phyloP scores from a whole-genome alignment of 2,113 vertebrate genomes.

The Notarius lentiginosus region DNA sequence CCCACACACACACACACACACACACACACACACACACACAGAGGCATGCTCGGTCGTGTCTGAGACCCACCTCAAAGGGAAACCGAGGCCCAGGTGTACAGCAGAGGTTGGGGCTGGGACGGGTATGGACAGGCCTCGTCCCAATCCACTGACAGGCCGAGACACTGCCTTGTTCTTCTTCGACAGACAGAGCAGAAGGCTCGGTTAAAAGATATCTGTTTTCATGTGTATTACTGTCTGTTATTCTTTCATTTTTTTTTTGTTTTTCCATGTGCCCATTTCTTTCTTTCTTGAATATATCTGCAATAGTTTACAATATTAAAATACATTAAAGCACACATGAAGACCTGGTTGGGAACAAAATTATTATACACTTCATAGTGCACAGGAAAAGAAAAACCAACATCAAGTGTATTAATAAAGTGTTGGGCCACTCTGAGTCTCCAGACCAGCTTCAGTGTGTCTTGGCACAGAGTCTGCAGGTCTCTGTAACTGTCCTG shows the following conservation, averaged over 20 bases:
- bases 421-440: neutral
- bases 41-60: slow-evolving; percentile 49
- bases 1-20: slow-evolving; percentile 14
- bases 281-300: neutral
- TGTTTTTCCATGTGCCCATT: neutral
- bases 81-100: slow-evolving; percentile 51
- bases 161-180: slow-evolving; percentile 13
- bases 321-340: neutral
- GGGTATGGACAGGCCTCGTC: slow-evolving; percentile 54
- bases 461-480: neutral
- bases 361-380: neutral
- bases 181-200: neutral
- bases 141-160: slow-evolving; percentile 40
- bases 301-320: neutral
- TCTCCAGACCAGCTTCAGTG: neutral
- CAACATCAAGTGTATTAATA: neutral
- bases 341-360: neutral
- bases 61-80: slow-evolving; percentile 46
- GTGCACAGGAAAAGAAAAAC: neutral
- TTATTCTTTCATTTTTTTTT: neutral
- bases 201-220: neutral
- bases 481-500: neutral
- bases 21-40: slow-evolving; percentile 9
- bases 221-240: slow-evolving; percentile 2
- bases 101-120: slow-evolving; percentile 46